phyloP scores from a whole-genome alignment of 2,113 vertebrate genomes.

The Nettapus auritus region DNA sequence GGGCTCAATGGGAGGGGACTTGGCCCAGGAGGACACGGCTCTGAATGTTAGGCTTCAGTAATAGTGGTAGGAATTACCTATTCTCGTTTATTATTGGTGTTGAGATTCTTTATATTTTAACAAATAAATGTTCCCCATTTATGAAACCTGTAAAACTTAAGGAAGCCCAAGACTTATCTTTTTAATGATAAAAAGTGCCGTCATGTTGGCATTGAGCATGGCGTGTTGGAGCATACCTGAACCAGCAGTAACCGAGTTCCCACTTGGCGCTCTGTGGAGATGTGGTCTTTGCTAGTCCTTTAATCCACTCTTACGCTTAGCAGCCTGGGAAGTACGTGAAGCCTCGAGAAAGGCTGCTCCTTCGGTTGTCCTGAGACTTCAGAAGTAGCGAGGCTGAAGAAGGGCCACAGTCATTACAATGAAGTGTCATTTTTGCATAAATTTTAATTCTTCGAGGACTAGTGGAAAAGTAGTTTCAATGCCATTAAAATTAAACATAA shows the following conservation, averaged over 20 bases:
- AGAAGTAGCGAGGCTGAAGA: not conserved
- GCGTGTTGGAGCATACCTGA: not conserved
- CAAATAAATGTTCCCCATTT: too few relatives aligned
- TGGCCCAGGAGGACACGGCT: not conserved
- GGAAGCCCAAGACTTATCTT: not conserved
- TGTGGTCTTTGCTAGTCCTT: not conserved
- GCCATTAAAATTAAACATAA: not conserved
- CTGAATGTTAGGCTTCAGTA: rapidly evolving
- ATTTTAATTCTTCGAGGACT: not conserved
- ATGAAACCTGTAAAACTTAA: not conserved
- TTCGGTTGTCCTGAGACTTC: not conserved
- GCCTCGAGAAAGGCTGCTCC: not conserved
- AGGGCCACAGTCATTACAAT: not conserved
- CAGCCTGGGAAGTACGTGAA: too few relatives aligned
- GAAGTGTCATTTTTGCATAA: not conserved
- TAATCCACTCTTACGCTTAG: not conserved
- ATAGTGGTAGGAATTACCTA: not conserved
- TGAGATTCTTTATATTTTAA: not conserved
- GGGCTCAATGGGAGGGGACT: not conserved
- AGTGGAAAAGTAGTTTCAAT: not conserved
- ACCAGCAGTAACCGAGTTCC: not conserved
- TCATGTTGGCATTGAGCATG: not conserved
- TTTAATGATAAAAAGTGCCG: not conserved
- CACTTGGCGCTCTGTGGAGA: not conserved
- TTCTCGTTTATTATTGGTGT: not conserved